A percentile compares a stretch with the other conserved stretches of the same genome.
Conservation (phyloP, 2,113 vertebrate species). For the Festucalex cinctus region DNA sequence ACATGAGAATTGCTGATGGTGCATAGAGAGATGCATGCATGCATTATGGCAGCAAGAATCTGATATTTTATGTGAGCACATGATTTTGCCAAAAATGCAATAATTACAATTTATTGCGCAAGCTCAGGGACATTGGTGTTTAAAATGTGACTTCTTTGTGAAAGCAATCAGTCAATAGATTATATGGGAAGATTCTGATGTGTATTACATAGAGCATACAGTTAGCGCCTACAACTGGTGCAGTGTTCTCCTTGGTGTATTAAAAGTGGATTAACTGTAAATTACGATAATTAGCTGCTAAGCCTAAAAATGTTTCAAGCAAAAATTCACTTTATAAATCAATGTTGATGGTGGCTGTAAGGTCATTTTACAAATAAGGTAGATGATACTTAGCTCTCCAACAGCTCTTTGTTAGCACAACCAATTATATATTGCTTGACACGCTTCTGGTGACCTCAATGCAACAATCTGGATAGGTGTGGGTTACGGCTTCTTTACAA, state of each 20-base stretch:
- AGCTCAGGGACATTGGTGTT: neutral
- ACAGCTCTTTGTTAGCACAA: neutral
- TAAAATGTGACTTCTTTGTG: too few relatives aligned
- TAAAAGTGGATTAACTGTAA: neutral
- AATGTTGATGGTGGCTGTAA: neutral
- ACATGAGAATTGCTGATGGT: too few relatives aligned
- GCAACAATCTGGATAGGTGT: neutral
- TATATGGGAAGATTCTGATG: too few relatives aligned
- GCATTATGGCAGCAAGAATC: too few relatives aligned
- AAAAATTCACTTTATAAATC: neutral
- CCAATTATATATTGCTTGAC: neutral
- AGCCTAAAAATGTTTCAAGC: neutral
- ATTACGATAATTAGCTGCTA: neutral
- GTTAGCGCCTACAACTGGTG: too few relatives aligned
- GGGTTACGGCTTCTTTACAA: neutral
- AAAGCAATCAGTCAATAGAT: too few relatives aligned
- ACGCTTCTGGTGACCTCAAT: neutral
- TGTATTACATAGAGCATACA: too few relatives aligned
- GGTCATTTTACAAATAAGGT: neutral
- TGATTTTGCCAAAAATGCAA: neutral
- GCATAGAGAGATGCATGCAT: too few relatives aligned
- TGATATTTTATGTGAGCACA: too few relatives aligned
- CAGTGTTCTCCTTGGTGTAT: too few relatives aligned
- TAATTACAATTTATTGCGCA: neutral
- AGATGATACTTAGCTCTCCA: neutral